Percentiles rank a stretch among this genome's conserved stretches.
phyloP scores from a whole-genome alignment of 2,888 invertebrate genomes.

The Lobophora halterata region DNA sequence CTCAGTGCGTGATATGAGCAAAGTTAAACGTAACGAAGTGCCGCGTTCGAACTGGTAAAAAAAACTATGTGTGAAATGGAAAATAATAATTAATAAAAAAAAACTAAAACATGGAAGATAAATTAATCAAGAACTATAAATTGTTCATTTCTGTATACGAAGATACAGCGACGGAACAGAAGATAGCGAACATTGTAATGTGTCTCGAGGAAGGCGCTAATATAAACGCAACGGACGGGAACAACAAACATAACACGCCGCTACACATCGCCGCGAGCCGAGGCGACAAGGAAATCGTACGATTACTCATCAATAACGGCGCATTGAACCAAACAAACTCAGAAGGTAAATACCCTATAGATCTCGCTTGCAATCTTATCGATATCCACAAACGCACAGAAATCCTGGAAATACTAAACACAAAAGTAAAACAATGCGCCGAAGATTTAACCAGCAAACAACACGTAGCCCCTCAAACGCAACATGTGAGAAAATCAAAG shows the following conservation, averaged over 20 bases:
- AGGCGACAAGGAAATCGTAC: slow-evolving; percentile 27
- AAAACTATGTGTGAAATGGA: neutral
- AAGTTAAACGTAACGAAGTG: too few species aligned
- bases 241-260: slow-evolving; percentile 31
- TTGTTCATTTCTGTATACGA: slow-evolving; percentile 29
- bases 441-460: slow-evolving; percentile 3
- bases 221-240: slow-evolving; percentile 34
- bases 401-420: slow-evolving; percentile 10
- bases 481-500: slow-evolving; percentile 3
- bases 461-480: slow-evolving; percentile 2
- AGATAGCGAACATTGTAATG: slow-evolving; percentile 24
- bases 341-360: slow-evolving; percentile 30
- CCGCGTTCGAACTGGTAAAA: slow-evolving; percentile 1
- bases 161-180: slow-evolving; percentile 20
- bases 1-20: too few species aligned
- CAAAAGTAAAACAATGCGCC: neutral
- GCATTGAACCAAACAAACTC: slow-evolving; percentile 27
- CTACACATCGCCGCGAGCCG: slow-evolving; percentile 34
- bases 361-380: slow-evolving; percentile 24
- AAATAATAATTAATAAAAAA: neutral
- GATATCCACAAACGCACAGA: slow-evolving; percentile 10
- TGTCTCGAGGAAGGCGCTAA: slow-evolving; percentile 33
- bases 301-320: slow-evolving; percentile 29
- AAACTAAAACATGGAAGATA: slow-evolving; percentile 6
- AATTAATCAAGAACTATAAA: slow-evolving; percentile 26